Conservation (phyloP, 92 coral and sea anemone species). For the Pocillopora grandis region DNA sequence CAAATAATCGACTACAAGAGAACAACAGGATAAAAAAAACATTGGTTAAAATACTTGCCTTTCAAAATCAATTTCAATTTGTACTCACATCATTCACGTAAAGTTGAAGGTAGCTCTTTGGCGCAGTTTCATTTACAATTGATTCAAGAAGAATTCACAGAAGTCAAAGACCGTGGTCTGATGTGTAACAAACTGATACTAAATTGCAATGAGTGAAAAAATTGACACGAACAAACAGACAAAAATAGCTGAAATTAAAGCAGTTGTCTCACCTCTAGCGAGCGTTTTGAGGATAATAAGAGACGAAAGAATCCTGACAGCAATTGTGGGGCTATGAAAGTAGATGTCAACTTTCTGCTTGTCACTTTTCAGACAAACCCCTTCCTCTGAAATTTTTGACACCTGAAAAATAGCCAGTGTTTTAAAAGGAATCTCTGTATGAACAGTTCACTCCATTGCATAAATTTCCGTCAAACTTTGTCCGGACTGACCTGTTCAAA, state of each 20-base stretch:
- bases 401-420: conserved; percentile 46
- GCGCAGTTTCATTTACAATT: too few species aligned
- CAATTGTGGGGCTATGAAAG: conserved; percentile 85
- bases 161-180: too few species aligned
- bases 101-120: too few species aligned
- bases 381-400: conserved; percentile 76
- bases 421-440: neutral
- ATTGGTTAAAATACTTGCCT: too few species aligned
- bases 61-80: too few species aligned
- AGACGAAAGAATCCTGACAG: conserved; percentile 82
- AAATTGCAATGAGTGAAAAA: too few species aligned
- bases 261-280: conserved; percentile 69
- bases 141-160: too few species aligned
- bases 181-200: too few species aligned
- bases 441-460: too few species aligned
- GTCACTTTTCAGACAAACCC: conserved; percentile 56
- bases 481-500: too few species aligned
- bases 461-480: too few species aligned
- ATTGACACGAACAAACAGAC: neutral
- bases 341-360: conserved; percentile 73
- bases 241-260: neutral
- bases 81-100: too few species aligned
- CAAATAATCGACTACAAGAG: conserved; percentile 72
- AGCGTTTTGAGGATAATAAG: conserved; percentile 90
- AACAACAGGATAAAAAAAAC: neutral